These are phyloP conservation scores for Melieria picta DNA, from an alignment of 2,888 invertebrate species.

Conservation along the genomic window DNA sequence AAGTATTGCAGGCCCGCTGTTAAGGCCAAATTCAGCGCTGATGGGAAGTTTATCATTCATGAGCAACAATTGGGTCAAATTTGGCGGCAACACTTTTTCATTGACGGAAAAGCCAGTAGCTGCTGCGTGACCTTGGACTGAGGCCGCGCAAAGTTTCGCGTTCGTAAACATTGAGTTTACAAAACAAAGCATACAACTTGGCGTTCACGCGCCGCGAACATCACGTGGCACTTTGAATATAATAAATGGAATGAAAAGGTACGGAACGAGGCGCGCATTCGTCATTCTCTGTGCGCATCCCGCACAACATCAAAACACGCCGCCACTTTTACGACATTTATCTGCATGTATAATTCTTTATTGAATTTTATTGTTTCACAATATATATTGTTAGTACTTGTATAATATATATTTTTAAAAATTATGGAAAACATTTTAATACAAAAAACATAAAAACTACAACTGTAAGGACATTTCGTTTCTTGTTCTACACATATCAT, in stretches of 20 bases:
- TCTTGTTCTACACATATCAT: too few relatives aligned
- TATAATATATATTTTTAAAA: slow-evolving; percentile 21
- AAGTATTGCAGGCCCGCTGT: background rate
- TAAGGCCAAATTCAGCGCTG: background rate
- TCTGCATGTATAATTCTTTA: slow-evolving; percentile 26
- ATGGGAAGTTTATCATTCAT: background rate
- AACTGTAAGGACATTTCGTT: too few relatives aligned
- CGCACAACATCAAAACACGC: background rate
- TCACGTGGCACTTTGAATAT: too few relatives aligned
- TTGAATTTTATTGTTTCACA: slow-evolving; percentile 35
- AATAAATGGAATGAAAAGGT: too few relatives aligned
- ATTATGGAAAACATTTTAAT: slow-evolving; percentile 22
- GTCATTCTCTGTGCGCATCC: too few relatives aligned
- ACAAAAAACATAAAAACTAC: slow-evolving; percentile 1
- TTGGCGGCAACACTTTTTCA: background rate
- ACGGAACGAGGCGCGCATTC: too few relatives aligned
- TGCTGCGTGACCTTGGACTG: too few relatives aligned
- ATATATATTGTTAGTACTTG: slow-evolving; percentile 33
- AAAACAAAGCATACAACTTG: too few relatives aligned
- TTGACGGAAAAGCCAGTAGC: too few relatives aligned
- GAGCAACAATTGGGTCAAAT: background rate
- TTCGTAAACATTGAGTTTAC: too few relatives aligned
- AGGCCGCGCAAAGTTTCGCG: too few relatives aligned
- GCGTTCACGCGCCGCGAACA: too few relatives aligned
- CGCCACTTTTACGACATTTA: background rate